Base-by-base conservation (phyloP, 2,888 invertebrate species). In the Chrysodeixis includens region DNA sequence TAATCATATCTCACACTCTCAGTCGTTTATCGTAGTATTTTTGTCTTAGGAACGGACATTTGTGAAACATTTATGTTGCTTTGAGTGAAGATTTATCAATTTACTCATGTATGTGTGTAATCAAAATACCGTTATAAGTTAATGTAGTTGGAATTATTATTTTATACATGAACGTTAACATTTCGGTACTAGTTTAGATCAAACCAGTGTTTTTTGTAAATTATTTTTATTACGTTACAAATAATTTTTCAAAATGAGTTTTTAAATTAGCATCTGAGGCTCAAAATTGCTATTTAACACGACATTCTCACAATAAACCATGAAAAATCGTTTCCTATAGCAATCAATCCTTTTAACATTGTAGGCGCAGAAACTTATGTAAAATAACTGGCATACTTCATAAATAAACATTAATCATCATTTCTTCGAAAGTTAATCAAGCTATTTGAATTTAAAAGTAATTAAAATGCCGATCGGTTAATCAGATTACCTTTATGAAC, bases 371-470 rank as follows among this genome's bases (percentile, higher is more conserved):
- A 62, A 74, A 74, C 53, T 71, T 60, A 59, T 67, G 26, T 54
- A 46, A 60, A 60, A 76, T 67, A 74, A 76, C 72, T 60, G 10
- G 46, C 46, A 74, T 60, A 66, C 76, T 74, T 74, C 60, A 68
- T 68, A 54, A 74, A 75, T 56, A 73, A 73, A 62, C 67, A 78
- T 66, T 65, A 78, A 74, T 71, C 79, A 79, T 57, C 49, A 40
- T 55, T 58, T 52, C 56, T 66, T 66, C 40, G 65, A 57, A 72
- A 71, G 58, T 66, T 79, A 68, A 73, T 74, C 71, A 71, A 74
- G 56, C 52, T 55, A 71, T 79, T 68, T 63, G 53, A 68, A 76
- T 67, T 71, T 72, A 56, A 76, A 78, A 77, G 78, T 70, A 77
- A 77, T 79, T 75, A 71, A 69, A 69, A 69, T 30, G 60, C 71